Base-by-base conservation (phyloP, 2,888 invertebrate species). In the Chloroclysta siterata region DNA sequence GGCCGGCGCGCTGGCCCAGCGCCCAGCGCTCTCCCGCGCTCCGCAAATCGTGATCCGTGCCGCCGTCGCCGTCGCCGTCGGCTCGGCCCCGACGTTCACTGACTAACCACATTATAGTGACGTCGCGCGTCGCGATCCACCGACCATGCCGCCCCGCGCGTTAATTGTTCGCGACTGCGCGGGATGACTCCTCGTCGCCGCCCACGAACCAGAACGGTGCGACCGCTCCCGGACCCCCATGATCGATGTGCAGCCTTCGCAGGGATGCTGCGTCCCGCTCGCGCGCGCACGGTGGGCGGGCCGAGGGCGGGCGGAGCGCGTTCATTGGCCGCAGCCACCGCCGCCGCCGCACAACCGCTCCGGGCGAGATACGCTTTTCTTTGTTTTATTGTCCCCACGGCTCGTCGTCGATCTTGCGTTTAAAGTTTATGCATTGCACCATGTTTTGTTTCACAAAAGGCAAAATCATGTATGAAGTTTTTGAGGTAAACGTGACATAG, bases 61-160 rank as follows among this genome's bases (percentile, higher is more conserved):
- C 86, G 79, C 85, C 86, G 83, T 87, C 89, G 85, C 88, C 87
- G 84, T 88, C 90, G 84, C 89, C 89, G 93, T 93, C 93, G 93
- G 93, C 90, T 85, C 93, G 93, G 90, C 91, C 90, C 93, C 93
- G 94, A 91, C 94, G 93, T 88, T 94, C 94, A 94, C 94, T 93
- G 94, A 94, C 94, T 94, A 94, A 94, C 94, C 93, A 93, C 94
- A 94, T 94, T 94, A 94, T 91, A 91, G 92, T 92, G 93, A 90
- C 92, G 91, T 84, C 85, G 85, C 80, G 72, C 76, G 80, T 75
- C 84, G 86, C 83, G 85, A 84, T 82, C 82, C 81, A 78, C 81
- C 83, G 83, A 82, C 80, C 83, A 84, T 82, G 87, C 84, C 85
- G 85, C 88, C 90, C 90, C 88, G 84, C 88, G 86, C 85, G 83